Evolutionary conservation across 2,888 invertebrate genomes (phyloP), one percentile per base, ranked within the genome.

Genomic region (Drosophila ezoana): DNA sequence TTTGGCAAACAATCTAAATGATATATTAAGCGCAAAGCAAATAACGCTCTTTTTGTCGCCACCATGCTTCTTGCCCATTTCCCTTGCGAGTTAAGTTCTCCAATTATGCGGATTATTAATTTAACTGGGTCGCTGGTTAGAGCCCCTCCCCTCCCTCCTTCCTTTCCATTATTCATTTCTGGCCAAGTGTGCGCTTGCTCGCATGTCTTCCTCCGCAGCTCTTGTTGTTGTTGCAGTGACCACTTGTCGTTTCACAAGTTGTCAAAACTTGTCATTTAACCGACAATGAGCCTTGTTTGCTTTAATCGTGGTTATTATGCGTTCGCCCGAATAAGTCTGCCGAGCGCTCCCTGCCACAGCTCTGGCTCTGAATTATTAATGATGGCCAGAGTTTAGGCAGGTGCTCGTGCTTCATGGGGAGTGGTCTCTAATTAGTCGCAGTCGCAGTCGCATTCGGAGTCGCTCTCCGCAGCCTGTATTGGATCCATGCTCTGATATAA

Each of bases 91-190:
- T 83, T 90, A 89, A 91, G 90, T 89, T 86, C 90, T 85, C 79
- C 91, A 91, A 91, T 92, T 91, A 92, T 89, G 89, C 89, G 89
- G 91, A 91, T 91, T 92, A 92, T 92, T 91, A 91, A 91, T 91
- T 92, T 91, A 91, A 90, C 90, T 91, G 89, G 87, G 82, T 85
- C 86, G 85, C 86, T 79, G 69, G 67, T 73, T 62, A 61, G 74
- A 59, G 47, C 33, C 28, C 35, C 35, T 8, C 45, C 35, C 18
- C 18, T 40, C 28, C 40, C 35, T 6, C 40, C 35, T 33, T 16
- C 18, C 18, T 33, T 28, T 28, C 28, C 8, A 2, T 23, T 61
- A 20, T 43, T 16, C 13, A 16, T 43, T 32, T 44, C 18, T 62
- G 56, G 11, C 14, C 53, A 59, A 49, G 63, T 44, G 32, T 68